These are phyloP conservation scores for Chiloscyllium punctatum DNA, from an alignment of 2,797 vertebrate species.

Conservation along the genomic window DNA sequence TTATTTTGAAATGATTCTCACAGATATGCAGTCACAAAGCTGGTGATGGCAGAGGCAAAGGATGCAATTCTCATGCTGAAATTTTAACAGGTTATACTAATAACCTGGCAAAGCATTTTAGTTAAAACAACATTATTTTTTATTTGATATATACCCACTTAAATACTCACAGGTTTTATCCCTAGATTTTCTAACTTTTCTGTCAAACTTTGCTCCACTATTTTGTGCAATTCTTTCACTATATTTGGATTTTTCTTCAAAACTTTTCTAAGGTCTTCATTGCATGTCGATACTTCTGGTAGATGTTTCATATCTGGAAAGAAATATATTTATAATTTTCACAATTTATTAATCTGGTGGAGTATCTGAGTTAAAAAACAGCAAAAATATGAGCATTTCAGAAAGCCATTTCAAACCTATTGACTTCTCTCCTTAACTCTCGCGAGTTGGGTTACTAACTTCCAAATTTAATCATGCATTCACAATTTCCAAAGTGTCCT, in stretches of 20 bases:
- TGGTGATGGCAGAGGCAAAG: background rate
- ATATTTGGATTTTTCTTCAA: constrained; percentile 56
- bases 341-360: background rate
- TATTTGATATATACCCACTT: background rate
- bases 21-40: background rate
- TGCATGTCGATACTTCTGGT: constrained; percentile 39
- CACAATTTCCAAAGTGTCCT: background rate
- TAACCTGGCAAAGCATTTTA: background rate
- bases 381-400: background rate
- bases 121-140: background rate
- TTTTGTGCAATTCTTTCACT: constrained; percentile 53
- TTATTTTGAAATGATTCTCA: too few species aligned
- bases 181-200: constrained; percentile 60
- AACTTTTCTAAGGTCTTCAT: constrained; percentile 49
- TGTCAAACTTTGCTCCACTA: constrained; percentile 58
- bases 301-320: constrained; percentile 15
- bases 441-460: background rate
- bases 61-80: background rate
- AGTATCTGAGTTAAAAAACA: background rate
- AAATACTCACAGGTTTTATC: constrained; percentile 57
- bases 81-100: background rate
- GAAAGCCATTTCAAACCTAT: background rate
- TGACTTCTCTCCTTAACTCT: background rate
- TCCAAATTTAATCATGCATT: background rate
- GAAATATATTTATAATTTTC: background rate